Conservation (phyloP, 2,113 vertebrate genomes). For the Bos javanicus region DNA sequence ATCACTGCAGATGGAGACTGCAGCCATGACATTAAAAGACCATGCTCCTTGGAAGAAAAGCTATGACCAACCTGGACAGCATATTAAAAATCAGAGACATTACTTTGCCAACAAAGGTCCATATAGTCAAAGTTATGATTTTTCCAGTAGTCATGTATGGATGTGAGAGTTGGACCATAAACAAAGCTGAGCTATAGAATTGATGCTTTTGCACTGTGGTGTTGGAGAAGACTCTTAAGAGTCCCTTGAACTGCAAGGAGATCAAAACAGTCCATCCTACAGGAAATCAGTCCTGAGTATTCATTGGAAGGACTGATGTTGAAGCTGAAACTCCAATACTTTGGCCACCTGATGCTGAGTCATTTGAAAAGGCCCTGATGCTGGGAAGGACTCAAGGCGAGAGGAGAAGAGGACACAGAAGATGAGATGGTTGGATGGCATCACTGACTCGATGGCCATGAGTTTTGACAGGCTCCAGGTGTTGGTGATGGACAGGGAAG, state of each 20-base stretch:
- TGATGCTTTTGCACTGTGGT: not conserved
- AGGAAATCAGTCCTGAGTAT: not conserved
- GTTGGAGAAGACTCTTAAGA: not conserved
- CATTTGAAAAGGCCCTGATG: not conserved
- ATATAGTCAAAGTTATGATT: not conserved
- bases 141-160: not conserved
- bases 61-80: not conserved
- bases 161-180: not conserved
- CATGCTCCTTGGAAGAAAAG: not conserved
- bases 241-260: not conserved
- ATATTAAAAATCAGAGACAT: not conserved
- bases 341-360: not conserved
- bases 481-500: not conserved
- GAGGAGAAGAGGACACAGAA: not conserved
- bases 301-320: not conserved
- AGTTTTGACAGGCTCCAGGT: not conserved
- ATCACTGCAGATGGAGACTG: not conserved
- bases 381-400: not conserved
- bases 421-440: not conserved
- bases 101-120: not conserved
- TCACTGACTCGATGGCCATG: fast-evolving
- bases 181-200: not conserved
- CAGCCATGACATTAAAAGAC: not conserved
- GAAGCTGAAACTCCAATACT: not conserved
- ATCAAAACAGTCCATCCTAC: not conserved